A percentile compares a stretch with the other conserved stretches of the same genome.
Conservation (phyloP, 2,113 vertebrate species). For the Pristiophorus japonicus region DNA sequence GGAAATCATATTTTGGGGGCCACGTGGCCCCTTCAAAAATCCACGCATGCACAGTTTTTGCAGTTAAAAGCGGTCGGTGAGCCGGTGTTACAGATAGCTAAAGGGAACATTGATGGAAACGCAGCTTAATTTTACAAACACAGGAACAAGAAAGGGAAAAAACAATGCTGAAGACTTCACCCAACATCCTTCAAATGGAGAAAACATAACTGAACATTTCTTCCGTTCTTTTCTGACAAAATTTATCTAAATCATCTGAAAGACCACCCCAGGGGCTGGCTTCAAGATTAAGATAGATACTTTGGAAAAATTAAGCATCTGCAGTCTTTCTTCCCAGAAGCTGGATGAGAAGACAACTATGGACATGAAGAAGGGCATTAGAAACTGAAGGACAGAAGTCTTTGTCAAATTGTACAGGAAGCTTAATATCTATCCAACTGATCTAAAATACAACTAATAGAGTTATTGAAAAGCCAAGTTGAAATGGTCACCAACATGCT, state of each 20-base stretch:
- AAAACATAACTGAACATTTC: neutral
- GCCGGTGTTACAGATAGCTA: too few relatives aligned
- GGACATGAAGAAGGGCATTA: neutral
- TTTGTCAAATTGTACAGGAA: neutral
- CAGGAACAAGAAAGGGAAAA: neutral
- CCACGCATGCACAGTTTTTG: too few relatives aligned
- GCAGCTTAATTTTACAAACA: neutral
- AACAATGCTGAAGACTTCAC: neutral
- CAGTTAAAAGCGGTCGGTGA: too few relatives aligned
- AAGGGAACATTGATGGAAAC: neutral
- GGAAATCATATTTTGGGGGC: neutral
- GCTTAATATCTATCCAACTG: neutral
- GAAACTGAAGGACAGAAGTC: neutral
- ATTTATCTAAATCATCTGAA: neutral
- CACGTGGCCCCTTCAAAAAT: too few relatives aligned
- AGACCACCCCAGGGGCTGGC: neutral
- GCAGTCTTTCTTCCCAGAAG: neutral
- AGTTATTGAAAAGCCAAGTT: neutral
- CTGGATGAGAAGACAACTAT: neutral
- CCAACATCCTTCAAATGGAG: neutral
- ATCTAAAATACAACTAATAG: neutral
- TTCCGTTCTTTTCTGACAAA: neutral
- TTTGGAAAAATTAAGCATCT: neutral
- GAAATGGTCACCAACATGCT: neutral
- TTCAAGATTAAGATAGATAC: neutral